Conservation (phyloP, 1,140 invertebrate genomes). For the Coboldia fuscipes region DNA sequence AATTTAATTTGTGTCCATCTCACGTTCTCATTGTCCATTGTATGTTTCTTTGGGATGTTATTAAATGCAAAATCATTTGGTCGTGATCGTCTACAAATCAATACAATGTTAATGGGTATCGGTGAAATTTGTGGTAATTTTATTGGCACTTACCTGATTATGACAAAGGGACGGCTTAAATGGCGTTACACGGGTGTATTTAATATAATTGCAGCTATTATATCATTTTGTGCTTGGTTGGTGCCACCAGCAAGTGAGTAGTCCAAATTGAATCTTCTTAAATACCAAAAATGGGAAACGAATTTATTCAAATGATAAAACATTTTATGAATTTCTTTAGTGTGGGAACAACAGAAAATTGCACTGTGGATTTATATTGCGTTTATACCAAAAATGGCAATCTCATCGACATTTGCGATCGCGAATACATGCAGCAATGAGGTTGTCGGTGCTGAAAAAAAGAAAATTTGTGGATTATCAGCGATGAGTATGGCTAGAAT, state of each 20-base stretch:
- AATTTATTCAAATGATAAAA: too few relatives aligned
- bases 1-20: conserved; percentile 17
- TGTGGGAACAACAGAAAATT: not conserved
- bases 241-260: not conserved
- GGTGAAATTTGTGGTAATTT: conserved; percentile 4
- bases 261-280: not conserved
- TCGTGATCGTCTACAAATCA: conserved; percentile 18
- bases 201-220: not conserved
- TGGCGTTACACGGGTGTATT: not conserved
- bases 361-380: not conserved
- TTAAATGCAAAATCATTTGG: conserved; percentile 23
- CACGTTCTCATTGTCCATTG: conserved; percentile 20
- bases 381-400: not conserved
- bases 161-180: not conserved
- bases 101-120: conserved; percentile 18
- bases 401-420: not conserved
- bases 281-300: too few relatives aligned
- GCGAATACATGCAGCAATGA: not conserved
- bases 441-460: not conserved
- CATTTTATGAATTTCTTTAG: not conserved
- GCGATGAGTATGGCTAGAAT: not conserved
- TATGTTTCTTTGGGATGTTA: conserved; percentile 22
- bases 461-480: not conserved
- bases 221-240: not conserved
- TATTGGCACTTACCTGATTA: not conserved